Conservation (phyloP, 2,888 invertebrate species). For the Tryphoninae sp. region DNA sequence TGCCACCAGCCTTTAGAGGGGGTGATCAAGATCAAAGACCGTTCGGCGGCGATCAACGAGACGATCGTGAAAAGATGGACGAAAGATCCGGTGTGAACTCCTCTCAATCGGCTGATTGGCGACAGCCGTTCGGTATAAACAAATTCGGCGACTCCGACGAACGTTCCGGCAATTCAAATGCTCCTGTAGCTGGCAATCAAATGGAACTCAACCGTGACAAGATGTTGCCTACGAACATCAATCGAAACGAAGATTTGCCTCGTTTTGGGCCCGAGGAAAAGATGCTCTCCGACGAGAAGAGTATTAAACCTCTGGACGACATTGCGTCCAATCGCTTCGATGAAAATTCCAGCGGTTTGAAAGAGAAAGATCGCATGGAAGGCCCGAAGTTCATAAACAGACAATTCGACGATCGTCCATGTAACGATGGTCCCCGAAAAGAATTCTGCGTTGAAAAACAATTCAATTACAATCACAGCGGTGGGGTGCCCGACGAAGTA, state of each 20-base stretch:
- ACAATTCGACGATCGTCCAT: constrained; percentile 57
- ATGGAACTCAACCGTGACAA: constrained; percentile 11
- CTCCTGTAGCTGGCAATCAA: constrained; percentile 2
- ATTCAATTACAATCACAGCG: constrained; percentile 80
- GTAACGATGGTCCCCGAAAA: constrained; percentile 55
- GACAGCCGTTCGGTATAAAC: constrained; percentile 48
- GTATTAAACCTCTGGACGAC: background rate
- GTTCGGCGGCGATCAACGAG: constrained; percentile 41
- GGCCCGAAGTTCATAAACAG: constrained; percentile 27
- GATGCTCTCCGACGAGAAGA: background rate
- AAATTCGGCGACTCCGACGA: constrained; percentile 61
- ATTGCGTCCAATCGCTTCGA: constrained; percentile 30
- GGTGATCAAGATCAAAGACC: constrained; percentile 50
- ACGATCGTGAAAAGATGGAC: background rate
- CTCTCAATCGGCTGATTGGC: constrained; percentile 45
- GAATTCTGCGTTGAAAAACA: constrained; percentile 78
- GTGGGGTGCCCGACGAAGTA: constrained; percentile 65
- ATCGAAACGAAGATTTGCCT: constrained; percentile 1
- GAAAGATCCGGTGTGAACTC: constrained; percentile 2
- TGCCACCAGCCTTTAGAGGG: constrained; percentile 56
- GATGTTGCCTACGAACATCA: background rate
- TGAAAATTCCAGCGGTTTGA: constrained; percentile 7
- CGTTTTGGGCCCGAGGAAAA: constrained; percentile 10
- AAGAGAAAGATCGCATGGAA: constrained; percentile 20
- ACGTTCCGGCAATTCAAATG: constrained; percentile 37